A percentile compares a stretch with the other conserved stretches of the same genome.
Evolutionary conservation across 2,113 vertebrate genomes (phyloP).

Genomic region (human (Homo sapiens)): DNA sequence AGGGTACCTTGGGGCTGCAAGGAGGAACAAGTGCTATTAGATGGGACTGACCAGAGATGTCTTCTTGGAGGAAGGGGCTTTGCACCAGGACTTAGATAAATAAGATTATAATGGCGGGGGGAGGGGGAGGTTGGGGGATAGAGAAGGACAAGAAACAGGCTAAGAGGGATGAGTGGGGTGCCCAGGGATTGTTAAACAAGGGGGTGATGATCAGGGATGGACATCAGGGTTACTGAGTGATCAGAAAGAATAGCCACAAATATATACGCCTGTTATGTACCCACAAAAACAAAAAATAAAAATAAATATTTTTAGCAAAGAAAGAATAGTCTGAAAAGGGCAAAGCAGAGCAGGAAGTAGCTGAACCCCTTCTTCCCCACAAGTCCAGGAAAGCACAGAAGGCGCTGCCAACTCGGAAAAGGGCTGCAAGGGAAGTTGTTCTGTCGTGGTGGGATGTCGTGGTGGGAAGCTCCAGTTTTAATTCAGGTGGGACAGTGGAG

Average conservation of each 20-base stretch:
- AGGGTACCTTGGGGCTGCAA: rapidly evolving
- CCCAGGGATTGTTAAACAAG: background rate
- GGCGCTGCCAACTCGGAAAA: background rate
- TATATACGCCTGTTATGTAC: too few species aligned
- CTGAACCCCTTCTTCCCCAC: background rate
- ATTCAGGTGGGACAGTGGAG: background rate
- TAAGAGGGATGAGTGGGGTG: background rate
- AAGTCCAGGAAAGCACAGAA: background rate
- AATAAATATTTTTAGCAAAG: background rate
- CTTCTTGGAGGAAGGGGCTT: background rate
- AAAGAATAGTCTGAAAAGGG: background rate
- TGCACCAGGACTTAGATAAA: background rate
- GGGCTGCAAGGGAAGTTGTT: background rate
- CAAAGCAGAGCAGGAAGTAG: background rate
- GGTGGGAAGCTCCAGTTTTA: background rate
- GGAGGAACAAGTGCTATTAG: background rate
- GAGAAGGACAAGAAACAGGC: background rate
- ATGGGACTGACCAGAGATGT: background rate
- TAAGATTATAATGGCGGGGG: background rate
- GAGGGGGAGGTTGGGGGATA: background rate
- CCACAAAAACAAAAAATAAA: too few species aligned
- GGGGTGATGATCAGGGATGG: background rate
- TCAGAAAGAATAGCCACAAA: background rate
- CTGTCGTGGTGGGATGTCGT: background rate
- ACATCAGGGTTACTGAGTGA: background rate